These are phyloP conservation scores for Pluvialis apricaria DNA, from an alignment of 2,113 vertebrate species.

Conservation along the genomic window DNA sequence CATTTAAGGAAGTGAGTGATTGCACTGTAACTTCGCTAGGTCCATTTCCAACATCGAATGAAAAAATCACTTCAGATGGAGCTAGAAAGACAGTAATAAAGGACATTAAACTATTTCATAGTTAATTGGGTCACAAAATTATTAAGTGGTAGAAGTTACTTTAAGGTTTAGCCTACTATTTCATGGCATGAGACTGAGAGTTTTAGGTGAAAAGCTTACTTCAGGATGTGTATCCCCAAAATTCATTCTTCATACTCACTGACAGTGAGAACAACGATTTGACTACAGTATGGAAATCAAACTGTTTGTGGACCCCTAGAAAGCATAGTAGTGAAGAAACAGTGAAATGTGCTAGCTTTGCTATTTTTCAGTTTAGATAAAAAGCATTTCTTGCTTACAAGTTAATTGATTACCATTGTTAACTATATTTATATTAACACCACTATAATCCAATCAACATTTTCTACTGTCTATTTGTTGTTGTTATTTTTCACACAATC, in stretches of 20 bases:
- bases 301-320: not conserved
- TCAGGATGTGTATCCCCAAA: not conserved
- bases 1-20: slow-evolving; percentile 77
- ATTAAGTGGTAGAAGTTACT: not conserved
- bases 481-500: not conserved
- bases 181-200: not conserved
- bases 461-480: not conserved
- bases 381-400: not conserved
- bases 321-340: not conserved
- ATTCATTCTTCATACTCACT: not conserved
- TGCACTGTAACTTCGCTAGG: slow-evolving; percentile 83
- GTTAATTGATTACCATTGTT: not conserved
- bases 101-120: not conserved
- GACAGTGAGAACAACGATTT: not conserved
- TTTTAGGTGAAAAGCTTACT: not conserved
- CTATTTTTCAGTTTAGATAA: not conserved
- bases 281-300: not conserved
- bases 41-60: slow-evolving; percentile 95
- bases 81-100: slow-evolving; percentile 72
- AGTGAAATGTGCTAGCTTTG: not conserved
- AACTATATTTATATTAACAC: not conserved
- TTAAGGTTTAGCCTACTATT: not conserved
- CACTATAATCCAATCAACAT: not conserved
- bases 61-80: slow-evolving; percentile 86
- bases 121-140: not conserved